Evolutionary conservation across 2,113 vertebrate species (phyloP).

Genomic region (Capra hircus): DNA sequence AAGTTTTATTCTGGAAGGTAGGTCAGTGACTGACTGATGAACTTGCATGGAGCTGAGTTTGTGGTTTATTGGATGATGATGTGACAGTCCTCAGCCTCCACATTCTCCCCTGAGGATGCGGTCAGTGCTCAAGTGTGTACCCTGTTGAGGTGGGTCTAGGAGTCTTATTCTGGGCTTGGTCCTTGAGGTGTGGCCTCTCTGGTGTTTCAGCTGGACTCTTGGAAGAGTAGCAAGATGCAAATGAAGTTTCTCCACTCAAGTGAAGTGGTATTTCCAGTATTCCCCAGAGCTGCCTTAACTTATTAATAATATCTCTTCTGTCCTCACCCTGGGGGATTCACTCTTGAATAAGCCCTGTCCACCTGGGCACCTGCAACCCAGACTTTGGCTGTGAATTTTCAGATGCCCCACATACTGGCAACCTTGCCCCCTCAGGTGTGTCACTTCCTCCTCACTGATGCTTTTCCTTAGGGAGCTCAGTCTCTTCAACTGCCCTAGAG

Average conservation of each 20-base stretch:
- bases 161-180: background rate
- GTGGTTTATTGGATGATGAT: background rate
- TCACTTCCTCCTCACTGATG: background rate
- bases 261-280: background rate
- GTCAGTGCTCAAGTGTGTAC: background rate
- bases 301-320: background rate
- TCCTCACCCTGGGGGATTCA: background rate
- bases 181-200: background rate
- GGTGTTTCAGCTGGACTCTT: background rate
- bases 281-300: background rate
- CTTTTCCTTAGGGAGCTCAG: background rate
- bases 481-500: background rate
- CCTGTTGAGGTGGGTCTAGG: background rate
- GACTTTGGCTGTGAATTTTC: background rate
- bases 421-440: accelerated
- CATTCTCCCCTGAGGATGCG: background rate
- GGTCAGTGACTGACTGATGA: background rate
- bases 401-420: background rate
- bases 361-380: background rate
- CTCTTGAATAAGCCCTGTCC: background rate
- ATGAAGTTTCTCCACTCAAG: background rate
- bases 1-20: background rate
- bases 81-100: background rate
- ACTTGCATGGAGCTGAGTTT: background rate
- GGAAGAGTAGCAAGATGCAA: background rate